A percentile compares a stretch with the other conserved stretches of the same genome.
Evolutionary conservation across 2,113 vertebrate species (phyloP).

Genomic region (Triplophysa siluroides): DNA sequence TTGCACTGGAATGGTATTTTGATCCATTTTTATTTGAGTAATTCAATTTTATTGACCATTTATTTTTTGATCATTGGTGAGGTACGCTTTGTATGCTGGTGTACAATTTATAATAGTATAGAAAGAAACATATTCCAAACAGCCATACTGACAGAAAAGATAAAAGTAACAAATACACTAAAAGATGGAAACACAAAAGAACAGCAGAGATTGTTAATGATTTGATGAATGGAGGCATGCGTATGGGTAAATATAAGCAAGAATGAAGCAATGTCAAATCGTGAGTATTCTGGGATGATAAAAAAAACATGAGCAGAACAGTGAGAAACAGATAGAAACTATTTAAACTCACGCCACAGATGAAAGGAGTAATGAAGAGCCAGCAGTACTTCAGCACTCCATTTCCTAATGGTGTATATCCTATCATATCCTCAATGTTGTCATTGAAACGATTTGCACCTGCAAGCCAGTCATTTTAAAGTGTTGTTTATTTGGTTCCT

Average conservation of each 20-base stretch:
- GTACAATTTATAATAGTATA: too few relatives aligned
- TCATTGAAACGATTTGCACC: slow-evolving; percentile 77
- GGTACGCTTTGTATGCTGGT: too few relatives aligned
- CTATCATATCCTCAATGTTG: slow-evolving; percentile 81
- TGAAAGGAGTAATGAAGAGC: slow-evolving; percentile 74
- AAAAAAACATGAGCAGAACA: neutral
- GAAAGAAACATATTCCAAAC: too few relatives aligned
- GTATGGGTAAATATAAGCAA: neutral
- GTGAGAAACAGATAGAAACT: neutral
- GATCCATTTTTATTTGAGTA: too few relatives aligned
- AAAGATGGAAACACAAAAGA: neutral
- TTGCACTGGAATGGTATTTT: too few relatives aligned
- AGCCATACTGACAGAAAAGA: too few relatives aligned
- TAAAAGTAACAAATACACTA: too few relatives aligned
- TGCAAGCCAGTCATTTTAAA: slow-evolving; percentile 50
- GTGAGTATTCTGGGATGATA: neutral
- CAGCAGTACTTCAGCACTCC: slow-evolving; percentile 76
- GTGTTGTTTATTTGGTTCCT: neutral
- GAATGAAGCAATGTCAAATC: neutral
- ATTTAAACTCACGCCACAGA: slow-evolving; percentile 70
- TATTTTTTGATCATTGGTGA: too few relatives aligned
- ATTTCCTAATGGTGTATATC: slow-evolving; percentile 61
- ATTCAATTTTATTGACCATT: too few relatives aligned
- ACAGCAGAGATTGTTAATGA: neutral
- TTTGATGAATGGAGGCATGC: neutral